These are phyloP conservation scores for Rhinoraja longicauda DNA, from an alignment of 2,797 vertebrate species.

Conservation along the genomic window DNA sequence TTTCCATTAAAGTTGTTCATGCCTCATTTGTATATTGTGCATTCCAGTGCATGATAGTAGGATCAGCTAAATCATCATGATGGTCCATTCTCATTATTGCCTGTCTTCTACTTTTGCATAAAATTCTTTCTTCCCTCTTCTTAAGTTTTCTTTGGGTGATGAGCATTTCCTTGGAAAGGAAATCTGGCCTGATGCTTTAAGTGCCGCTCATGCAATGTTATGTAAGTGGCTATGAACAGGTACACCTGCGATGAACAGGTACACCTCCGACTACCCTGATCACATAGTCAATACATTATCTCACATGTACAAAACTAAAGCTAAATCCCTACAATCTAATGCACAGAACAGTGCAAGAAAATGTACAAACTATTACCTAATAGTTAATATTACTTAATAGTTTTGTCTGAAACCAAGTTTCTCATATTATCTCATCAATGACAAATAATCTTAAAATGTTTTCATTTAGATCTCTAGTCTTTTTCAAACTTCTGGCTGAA, in stretches of 20 bases:
- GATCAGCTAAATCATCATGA: background rate
- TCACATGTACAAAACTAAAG: background rate
- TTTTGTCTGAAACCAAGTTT: background rate
- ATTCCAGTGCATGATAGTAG: background rate
- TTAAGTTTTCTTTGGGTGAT: background rate
- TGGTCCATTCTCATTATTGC: background rate
- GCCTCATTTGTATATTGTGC: background rate
- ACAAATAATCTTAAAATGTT: background rate
- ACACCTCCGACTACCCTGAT: background rate
- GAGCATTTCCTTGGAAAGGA: background rate
- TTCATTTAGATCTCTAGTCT: background rate
- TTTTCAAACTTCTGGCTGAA: background rate
- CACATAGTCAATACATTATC: background rate
- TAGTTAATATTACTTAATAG: background rate
- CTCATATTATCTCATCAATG: background rate
- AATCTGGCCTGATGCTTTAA: background rate
- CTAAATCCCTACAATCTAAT: background rate
- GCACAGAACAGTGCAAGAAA: background rate
- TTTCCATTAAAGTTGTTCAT: background rate
- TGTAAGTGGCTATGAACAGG: background rate
- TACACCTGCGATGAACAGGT: background rate
- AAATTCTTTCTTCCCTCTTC: background rate
- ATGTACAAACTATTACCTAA: background rate
- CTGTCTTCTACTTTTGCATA: background rate
- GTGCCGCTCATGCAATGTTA: background rate